Conservation (phyloP, 2,797 vertebrate species). For the Coregonus sp. region DNA sequence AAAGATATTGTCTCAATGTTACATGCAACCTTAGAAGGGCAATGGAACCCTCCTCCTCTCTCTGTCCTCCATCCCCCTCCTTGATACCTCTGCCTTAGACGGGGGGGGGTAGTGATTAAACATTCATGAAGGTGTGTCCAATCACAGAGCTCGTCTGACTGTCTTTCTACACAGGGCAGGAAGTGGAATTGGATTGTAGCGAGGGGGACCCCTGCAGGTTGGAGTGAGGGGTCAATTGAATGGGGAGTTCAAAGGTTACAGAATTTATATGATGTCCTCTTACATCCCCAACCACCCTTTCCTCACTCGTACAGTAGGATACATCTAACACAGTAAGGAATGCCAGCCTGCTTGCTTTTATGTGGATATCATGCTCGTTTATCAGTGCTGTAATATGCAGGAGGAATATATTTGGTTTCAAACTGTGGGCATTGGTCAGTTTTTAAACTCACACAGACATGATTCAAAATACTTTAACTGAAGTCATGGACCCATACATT, state of each 20-base stretch:
- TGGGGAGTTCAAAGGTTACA: constrained; percentile 69
- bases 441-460: constrained; percentile 11
- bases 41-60: not conserved
- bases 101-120: constrained; percentile 69
- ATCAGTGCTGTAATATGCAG: not conserved
- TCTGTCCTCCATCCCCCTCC: constrained; percentile 28
- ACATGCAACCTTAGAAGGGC: not conserved
- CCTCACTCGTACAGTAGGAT: not conserved
- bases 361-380: not conserved
- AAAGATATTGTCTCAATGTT: not conserved
- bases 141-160: constrained; percentile 54
- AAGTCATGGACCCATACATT: not conserved
- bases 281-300: constrained; percentile 19
- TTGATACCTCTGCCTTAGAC: constrained; percentile 56
- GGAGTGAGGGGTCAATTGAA: constrained; percentile 63
- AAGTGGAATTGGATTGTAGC: constrained; percentile 69
- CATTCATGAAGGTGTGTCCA: constrained; percentile 69
- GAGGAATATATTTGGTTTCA: not conserved
- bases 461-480: not conserved
- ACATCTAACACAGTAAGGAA: not conserved
- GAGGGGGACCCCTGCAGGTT: constrained; percentile 43
- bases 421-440: not conserved
- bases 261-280: constrained; percentile 62
- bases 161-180: constrained; percentile 60
- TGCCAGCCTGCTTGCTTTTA: not conserved